Evolutionary conservation across 92 coral and sea anemone genomes (phyloP), one percentile per base, ranked within the genome.

Genomic region (Scolanthus callimorphus): DNA sequence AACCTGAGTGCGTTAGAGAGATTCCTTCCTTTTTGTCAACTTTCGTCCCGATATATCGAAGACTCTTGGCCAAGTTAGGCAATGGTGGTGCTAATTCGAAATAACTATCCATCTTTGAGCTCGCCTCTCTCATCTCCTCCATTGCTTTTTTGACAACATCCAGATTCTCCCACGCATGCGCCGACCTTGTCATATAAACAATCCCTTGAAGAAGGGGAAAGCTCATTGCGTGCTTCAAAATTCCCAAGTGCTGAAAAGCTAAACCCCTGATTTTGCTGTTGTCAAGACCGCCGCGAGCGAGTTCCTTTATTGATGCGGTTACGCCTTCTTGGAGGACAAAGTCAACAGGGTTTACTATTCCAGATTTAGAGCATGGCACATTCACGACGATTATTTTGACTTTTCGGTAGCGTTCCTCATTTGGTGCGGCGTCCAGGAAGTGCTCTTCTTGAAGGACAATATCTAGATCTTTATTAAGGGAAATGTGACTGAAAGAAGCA

Each of bases 281-380:
- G 59, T 82, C 96, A 1, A 78, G 20, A 51, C 67, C 77, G 24
- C 96, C 96, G 12, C 75, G 72, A 25, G 98, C 80, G n/a, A 89
- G 85, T 41, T 88, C 85, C 62, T 92, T 79, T 45, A 84, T 71
- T 38, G 90, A 78, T 20, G 90, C 58, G 21, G 94, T 67, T 41
- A 92, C 81, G 24, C 98, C 98, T 59, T 92, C 98, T 72, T 92
- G 98, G 10, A 92, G 79, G 24, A 88, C 91, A 55, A 88, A 89
- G 62, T 92, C 98, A 3, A 92, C 89, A 0, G 98, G 94, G 58
- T 90, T 92, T 28, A 86, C 96, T 2, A 92, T 75, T 4, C 98
- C 98, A 20, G 98, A 88, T 59, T 78, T 92, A 17, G 94, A 84
- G 56, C 98, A 92, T 17, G 84, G 82, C 2, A 86, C 98, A 63